Evolutionary conservation across 2,113 vertebrate species (phyloP), one percentile per base, ranked within the genome.

Genomic region (Tupaia tana): DNA sequence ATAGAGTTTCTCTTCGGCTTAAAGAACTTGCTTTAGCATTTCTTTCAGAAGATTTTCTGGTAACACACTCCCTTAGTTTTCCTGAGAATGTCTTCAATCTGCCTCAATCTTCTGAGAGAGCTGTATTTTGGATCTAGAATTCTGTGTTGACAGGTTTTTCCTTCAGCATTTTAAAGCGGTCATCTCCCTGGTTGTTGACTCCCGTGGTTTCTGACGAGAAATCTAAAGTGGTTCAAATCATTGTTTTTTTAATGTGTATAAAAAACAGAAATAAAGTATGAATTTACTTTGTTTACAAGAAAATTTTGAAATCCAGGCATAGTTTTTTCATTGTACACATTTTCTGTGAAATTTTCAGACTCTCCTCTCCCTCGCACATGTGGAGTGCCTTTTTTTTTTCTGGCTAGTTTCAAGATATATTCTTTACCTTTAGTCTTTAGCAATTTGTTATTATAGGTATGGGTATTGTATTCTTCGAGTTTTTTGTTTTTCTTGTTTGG

Each of bases 51-150:
- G 63, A 74, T 81, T 81, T 94, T 69, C 43, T 63, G 24, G 67
- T 34, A 83, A 83, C 31, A 67, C 83, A 83, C 54, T 78, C n/a
- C 84, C 84, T 78, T 70, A 73, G n/a, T 81, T 71, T 70, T 43
- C 22, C 52, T 59, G 25, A 93, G 34, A 86, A 31, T 82, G 29
- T 70, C 70, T 34, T 89, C 19, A 70, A 52, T 64, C 92, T 92
- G 79, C 52, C 77, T 89, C 85, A 74, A 69, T n/a, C 69, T 92
- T 54, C 54, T 75, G 2, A 27, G 63, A n/a, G 79, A 54, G 34
- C 63, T 34, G 91, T 89, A 69, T 86, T 29, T 61, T 80, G 20
- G 66, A 29, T 94, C 58, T 54, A 84, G 54, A 92, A 80, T 82
- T 78, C 63, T 31, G 13, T 64, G 58, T 90, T 43, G 56, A 70